Conservation (phyloP, 2,888 invertebrate species). For the Thymelicus acteon region DNA sequence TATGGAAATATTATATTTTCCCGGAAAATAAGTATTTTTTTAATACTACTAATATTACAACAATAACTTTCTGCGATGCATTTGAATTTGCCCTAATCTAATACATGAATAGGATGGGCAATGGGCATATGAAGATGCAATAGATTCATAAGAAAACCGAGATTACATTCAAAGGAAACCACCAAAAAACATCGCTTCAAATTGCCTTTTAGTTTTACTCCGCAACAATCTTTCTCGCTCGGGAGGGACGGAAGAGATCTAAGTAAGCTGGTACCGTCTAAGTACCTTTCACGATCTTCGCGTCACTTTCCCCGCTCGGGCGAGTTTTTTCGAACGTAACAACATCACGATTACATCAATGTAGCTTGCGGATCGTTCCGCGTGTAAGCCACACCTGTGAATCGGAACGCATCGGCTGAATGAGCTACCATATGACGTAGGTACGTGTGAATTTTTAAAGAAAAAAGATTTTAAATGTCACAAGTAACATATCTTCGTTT, state of each 20-base stretch:
- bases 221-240: constrained; percentile 2
- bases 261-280: constrained; percentile 61
- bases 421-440: not conserved
- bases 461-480: not conserved
- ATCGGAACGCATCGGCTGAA: constrained; percentile 50
- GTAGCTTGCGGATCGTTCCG: constrained; percentile 76
- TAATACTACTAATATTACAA: no score
- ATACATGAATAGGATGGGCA: not conserved
- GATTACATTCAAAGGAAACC: constrained; percentile 40
- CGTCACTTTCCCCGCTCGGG: constrained; percentile 82
- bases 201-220: constrained; percentile 18
- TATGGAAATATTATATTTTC: no score
- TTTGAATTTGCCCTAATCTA: not conserved
- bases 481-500: no score
- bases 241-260: constrained; percentile 52
- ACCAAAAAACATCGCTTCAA: constrained; percentile 32
- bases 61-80: not conserved
- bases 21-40: no score
- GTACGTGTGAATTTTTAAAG: not conserved
- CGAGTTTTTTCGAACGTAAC: constrained; percentile 82
- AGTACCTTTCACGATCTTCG: constrained; percentile 83
- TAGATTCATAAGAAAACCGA: no score
- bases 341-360: constrained; percentile 78
- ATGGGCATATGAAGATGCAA: no score
- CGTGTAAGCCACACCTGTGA: constrained; percentile 65